A percentile compares a stretch with the other conserved stretches of the same genome.
phyloP scores from a whole-genome alignment of 37 sponge, comb jelly and placozoan genomes.

The Bolinopsis microptera region DNA sequence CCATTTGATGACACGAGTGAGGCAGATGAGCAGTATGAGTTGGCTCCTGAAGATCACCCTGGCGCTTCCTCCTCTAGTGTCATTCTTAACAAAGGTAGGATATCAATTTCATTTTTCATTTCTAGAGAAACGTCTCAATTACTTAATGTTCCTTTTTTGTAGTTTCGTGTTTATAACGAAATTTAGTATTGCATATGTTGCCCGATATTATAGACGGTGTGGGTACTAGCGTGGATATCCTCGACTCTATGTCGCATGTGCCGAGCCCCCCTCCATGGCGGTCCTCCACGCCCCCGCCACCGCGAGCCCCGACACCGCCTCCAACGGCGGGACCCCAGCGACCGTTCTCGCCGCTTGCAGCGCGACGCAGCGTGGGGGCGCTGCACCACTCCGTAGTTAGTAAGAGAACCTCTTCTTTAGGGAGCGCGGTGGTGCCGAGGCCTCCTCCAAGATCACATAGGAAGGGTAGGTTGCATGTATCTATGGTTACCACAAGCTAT shows the following conservation, averaged over 20 bases:
- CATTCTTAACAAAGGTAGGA: slow-evolving; percentile 54
- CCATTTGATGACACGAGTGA: slow-evolving; percentile 1
- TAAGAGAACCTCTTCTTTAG: not conserved
- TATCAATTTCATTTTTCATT: not conserved
- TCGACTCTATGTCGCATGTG: slow-evolving; percentile 25
- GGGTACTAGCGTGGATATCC: slow-evolving; percentile 56
- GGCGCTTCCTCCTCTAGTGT: not conserved
- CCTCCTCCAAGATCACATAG: slow-evolving; percentile 48
- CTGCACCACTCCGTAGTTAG: slow-evolving; percentile 5
- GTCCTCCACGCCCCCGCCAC: slow-evolving; percentile 15
- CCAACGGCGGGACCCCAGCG: not conserved
- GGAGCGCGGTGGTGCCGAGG: slow-evolving; percentile 28
- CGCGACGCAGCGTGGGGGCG: slow-evolving; percentile 9
- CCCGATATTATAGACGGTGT: slow-evolving; percentile 54
- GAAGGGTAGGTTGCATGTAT: slow-evolving; percentile 65
- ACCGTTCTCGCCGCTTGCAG: not conserved
- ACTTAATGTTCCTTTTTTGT: not conserved
- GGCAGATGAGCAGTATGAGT: slow-evolving; percentile 54
- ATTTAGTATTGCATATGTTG: slow-evolving; percentile 59
- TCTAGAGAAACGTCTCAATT: not conserved
- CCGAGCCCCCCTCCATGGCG: slow-evolving; percentile 13
- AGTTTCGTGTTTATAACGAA: not conserved
- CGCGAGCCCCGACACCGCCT: not conserved
- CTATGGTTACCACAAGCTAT: not conserved
- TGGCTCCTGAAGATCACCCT: slow-evolving; percentile 36